phyloP scores from a whole-genome alignment of 2,888 invertebrate genomes.

The Rhynchonema sp. region DNA sequence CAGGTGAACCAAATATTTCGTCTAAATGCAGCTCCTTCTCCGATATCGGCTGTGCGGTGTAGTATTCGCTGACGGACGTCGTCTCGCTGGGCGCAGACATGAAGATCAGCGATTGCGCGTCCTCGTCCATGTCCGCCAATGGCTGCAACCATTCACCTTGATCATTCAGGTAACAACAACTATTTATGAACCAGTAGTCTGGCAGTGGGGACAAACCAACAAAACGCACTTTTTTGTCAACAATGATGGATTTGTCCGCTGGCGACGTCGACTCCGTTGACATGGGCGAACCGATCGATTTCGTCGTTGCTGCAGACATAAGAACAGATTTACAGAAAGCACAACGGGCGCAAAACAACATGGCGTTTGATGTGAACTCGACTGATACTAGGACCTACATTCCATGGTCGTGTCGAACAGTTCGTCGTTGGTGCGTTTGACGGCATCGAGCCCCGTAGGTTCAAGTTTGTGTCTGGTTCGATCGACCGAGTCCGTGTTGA shows the following conservation, averaged over 20 bases:
- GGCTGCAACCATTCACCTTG: background rate
- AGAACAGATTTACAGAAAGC: too few relatives aligned
- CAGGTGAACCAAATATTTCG: conserved; percentile 9
- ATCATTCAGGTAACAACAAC: background rate
- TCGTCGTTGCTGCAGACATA: too few relatives aligned
- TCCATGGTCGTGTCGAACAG: background rate
- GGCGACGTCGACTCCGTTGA: background rate
- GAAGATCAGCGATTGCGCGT: background rate
- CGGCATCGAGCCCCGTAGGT: too few relatives aligned
- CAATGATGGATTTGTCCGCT: too few relatives aligned
- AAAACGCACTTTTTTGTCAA: background rate
- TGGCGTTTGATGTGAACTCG: too few relatives aligned
- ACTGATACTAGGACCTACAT: too few relatives aligned
- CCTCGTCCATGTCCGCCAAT: background rate
- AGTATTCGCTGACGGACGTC: background rate
- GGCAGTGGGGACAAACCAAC: background rate
- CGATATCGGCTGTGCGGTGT: conserved; percentile 4
- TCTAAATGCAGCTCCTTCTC: conserved; percentile 4
- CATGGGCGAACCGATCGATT: too few relatives aligned
- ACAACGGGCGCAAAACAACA: too few relatives aligned
- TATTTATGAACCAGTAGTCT: too few relatives aligned
- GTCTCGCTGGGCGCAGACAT: background rate
- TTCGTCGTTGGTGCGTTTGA: too few relatives aligned
- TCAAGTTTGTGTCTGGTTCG: too few relatives aligned
- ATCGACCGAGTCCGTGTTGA: too few relatives aligned